Conservation (phyloP, 2,797 vertebrate genomes). For the Sebastes alutus region DNA sequence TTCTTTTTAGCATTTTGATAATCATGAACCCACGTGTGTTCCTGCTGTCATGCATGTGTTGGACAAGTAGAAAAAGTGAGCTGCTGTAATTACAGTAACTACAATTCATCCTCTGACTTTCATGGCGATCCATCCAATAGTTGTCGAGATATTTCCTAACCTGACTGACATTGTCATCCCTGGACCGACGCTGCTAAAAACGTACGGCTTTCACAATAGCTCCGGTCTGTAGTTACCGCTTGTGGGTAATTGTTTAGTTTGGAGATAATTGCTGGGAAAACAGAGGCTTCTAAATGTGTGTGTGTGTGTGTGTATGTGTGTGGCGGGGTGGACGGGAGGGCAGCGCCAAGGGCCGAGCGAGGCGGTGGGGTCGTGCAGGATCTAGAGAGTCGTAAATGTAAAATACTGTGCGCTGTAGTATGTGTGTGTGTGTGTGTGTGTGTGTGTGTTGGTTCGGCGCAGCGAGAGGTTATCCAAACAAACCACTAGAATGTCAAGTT, state of each 20-base stretch:
- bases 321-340: constrained; percentile 57
- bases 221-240: constrained; percentile 34
- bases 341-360: constrained; percentile 47
- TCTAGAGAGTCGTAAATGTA: constrained; percentile 72
- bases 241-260: constrained; percentile 51
- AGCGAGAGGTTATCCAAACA: constrained; percentile 79
- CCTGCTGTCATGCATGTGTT: background rate
- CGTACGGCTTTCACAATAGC: constrained; percentile 36
- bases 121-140: background rate
- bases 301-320: constrained; percentile 40
- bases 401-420: constrained; percentile 64
- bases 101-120: background rate
- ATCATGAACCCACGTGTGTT: too few species aligned
- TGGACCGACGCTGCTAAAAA: background rate
- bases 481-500: constrained; percentile 78
- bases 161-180: background rate
- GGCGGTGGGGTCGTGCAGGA: constrained; percentile 49
- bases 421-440: background rate
- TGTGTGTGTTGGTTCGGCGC: constrained; percentile 30
- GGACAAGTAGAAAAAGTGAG: background rate
- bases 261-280: constrained; percentile 65
- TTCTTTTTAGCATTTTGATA: too few species aligned
- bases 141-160: constrained; percentile 16
- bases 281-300: constrained; percentile 39
- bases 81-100: background rate